Evolutionary conservation across 2,888 invertebrate species (phyloP).

Genomic region (Agonum fuliginosum): DNA sequence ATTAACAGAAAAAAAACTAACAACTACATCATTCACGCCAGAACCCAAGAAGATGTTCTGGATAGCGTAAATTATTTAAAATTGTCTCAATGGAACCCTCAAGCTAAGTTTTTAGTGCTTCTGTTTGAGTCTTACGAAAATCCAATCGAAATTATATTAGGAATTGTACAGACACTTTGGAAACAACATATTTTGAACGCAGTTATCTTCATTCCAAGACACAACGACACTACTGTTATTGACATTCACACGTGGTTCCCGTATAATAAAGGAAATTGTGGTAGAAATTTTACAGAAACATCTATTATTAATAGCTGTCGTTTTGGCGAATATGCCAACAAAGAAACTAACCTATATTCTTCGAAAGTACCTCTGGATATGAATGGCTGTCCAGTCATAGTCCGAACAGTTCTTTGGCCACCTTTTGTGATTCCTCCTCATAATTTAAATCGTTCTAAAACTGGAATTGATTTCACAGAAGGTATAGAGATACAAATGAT

Average conservation of each 20-base stretch:
- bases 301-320: constrained; percentile 11
- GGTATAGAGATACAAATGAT: constrained; percentile 63
- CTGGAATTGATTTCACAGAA: constrained; percentile 60
- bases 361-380: constrained; percentile 61
- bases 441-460: constrained; percentile 3
- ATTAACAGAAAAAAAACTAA: constrained; percentile 5
- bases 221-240: neutral
- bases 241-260: constrained; percentile 54
- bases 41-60: neutral
- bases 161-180: constrained; percentile 24
- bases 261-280: constrained; percentile 25
- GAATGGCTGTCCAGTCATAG: constrained; percentile 60
- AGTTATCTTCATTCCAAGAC: constrained; percentile 36
- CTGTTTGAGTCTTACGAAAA: neutral
- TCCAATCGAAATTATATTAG: neutral
- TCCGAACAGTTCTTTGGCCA: constrained; percentile 63
- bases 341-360: neutral
- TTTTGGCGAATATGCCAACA: constrained; percentile 14
- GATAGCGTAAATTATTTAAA: constrained; percentile 24
- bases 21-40: constrained; percentile 33
- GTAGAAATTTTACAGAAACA: constrained; percentile 7
- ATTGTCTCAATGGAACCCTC: constrained; percentile 35
- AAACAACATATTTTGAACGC: constrained; percentile 28
- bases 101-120: constrained; percentile 42
- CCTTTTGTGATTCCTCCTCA: constrained; percentile 62